Evolutionary conservation across 2,888 invertebrate genomes (phyloP), one percentile per base, ranked within the genome.

Genomic region (Eumerus sabulonum): DNA sequence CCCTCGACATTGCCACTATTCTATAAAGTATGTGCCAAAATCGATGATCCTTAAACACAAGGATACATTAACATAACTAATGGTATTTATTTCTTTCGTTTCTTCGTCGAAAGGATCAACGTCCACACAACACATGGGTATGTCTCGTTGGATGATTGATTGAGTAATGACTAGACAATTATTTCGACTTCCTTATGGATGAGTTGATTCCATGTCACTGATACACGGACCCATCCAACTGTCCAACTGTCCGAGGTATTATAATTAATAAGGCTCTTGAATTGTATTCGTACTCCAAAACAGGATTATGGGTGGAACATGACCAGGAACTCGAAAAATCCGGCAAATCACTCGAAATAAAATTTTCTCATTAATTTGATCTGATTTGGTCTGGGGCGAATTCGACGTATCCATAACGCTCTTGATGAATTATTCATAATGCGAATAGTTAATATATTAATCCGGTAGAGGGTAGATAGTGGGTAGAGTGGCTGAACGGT

Each of bases 1-100:
- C 64, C 64, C 79, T 56, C 17, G 3, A 27, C 36, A 11, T 45
- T 59, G 48, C 53, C 47, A 19, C 56, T 54, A 11, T 56, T 17
- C 57, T 14, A 42, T 18, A 57, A 59, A 68, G 45, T 68, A 50
- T 74, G 74, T 74, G 79, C 79, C 73, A 79, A 79, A 79, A 70
- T 70, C 70, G 68, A 56, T 79, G 79, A 79, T 68, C 79, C 79
- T 70, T 70, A 70, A 70, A 79, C 70, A 68, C 73, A 64, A 60
- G 64, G 79, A 73, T 64, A 44, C 79, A 79, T 79, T 79, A 79
- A 79, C 79, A 79, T 79, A 79, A 79, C 79, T 79, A 79, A 79
- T 79, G 74, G 74, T 64, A 70, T 79, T 79, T 79, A 70, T 79
- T 64, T 64, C 64, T 70, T 27, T 19, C 40, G 9, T 35, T 19